Conservation (phyloP, 2,113 vertebrate species). For the Holacanthus passer region DNA sequence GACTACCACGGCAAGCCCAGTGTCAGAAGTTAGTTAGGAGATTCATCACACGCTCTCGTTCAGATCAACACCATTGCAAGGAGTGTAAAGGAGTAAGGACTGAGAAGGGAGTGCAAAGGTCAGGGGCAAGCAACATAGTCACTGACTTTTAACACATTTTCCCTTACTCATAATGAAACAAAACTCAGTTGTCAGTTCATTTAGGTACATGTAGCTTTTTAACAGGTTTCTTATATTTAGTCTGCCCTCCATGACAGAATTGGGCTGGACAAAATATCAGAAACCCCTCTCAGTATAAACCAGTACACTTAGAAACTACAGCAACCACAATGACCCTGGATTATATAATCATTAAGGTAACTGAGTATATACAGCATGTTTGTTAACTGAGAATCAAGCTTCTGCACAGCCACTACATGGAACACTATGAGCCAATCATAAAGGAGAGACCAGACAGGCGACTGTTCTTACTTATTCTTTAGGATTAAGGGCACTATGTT, state of each 20-base stretch:
- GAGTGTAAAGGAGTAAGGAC: not conserved
- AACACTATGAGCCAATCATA: not conserved
- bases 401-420: not conserved
- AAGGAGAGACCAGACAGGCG: constrained; percentile 9
- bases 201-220: not conserved
- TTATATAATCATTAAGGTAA: not conserved
- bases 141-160: not conserved
- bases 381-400: not conserved
- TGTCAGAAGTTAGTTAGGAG: not conserved
- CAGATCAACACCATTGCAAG: not conserved
- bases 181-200: not conserved
- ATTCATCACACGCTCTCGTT: not conserved
- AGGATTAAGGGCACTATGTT: not conserved
- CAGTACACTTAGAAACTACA: not conserved
- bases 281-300: not conserved
- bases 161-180: not conserved
- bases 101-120: constrained; percentile 21
- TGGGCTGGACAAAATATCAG: not conserved
- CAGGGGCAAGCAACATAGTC: not conserved
- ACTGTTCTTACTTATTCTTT: not conserved
- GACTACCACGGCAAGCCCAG: too few relatives aligned
- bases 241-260: not conserved
- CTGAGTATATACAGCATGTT: not conserved
- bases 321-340: not conserved
- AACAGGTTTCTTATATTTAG: not conserved